Conservation (phyloP, 1,140 invertebrate species). For the Ostrea denselamellosa region DNA sequence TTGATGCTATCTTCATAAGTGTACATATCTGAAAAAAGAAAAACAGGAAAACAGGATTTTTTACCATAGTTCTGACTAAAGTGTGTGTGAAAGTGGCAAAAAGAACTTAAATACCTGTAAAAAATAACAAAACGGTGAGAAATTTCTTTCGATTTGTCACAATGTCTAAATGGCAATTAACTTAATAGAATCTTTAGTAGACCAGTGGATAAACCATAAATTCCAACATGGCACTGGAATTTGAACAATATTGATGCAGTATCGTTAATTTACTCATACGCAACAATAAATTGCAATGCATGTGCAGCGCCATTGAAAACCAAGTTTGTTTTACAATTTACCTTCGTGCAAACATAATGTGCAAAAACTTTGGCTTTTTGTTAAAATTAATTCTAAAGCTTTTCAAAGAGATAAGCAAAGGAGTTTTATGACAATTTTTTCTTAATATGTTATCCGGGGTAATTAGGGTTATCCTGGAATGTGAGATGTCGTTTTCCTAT, state of each 20-base stretch:
- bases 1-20: neutral
- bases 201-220: slow-evolving; percentile 12
- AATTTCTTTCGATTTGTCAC: neutral
- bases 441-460: slow-evolving; percentile 6
- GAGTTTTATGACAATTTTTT: slow-evolving; percentile 19
- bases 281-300: neutral
- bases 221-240: slow-evolving; percentile 10
- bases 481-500: slow-evolving; percentile 20
- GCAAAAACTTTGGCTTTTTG: neutral
- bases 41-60: neutral
- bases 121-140: neutral
- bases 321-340: neutral
- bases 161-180: slow-evolving; percentile 1
- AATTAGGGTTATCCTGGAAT: slow-evolving; percentile 25
- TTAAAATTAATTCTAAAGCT: slow-evolving; percentile 14
- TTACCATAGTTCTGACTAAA: neutral
- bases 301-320: slow-evolving; percentile 1
- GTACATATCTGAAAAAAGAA: slow-evolving; percentile 29
- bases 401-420: neutral
- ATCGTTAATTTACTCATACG: neutral
- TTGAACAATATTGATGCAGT: neutral
- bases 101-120: neutral
- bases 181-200: neutral
- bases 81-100: neutral
- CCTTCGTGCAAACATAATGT: neutral